These are phyloP conservation scores for Idaea dimidiata DNA, from an alignment of 2,888 invertebrate species.

Conservation along the genomic window DNA sequence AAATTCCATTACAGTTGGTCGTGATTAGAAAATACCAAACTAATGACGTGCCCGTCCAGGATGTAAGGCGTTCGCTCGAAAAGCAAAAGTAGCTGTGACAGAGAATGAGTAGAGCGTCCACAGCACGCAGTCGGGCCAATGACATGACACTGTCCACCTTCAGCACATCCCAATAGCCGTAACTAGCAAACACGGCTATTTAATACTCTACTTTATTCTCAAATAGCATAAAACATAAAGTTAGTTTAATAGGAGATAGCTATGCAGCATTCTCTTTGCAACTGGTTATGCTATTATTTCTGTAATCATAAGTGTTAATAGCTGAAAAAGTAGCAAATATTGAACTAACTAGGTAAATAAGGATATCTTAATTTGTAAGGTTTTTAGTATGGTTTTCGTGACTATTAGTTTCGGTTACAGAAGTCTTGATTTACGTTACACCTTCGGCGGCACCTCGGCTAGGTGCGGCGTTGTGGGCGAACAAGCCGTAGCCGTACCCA, in stretches of 20 bases:
- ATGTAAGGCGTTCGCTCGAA: conserved; percentile 68
- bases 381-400: background rate
- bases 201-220: conserved; percentile 44
- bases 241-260: conserved; percentile 22
- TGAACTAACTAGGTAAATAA: background rate
- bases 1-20: conserved; percentile 40
- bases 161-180: conserved; percentile 42
- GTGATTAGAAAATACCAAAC: conserved; percentile 69
- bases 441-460: conserved; percentile 57
- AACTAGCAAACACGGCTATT: conserved; percentile 24
- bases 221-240: conserved; percentile 38
- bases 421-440: conserved; percentile 46
- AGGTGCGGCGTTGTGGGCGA: conserved; percentile 74
- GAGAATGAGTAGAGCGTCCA: conserved; percentile 61
- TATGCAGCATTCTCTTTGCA: conserved; percentile 36
- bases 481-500: conserved; percentile 59
- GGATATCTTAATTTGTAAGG: too few species aligned
- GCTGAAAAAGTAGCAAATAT: conserved; percentile 29
- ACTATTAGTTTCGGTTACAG: conserved; percentile 20
- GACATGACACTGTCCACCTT: conserved; percentile 58
- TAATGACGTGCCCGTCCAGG: conserved; percentile 65
- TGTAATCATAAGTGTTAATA: conserved; percentile 45
- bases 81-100: conserved; percentile 73
- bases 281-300: conserved; percentile 46
- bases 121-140: conserved; percentile 65